Conservation (phyloP, 1,140 invertebrate species). For the Diorhabda elongata region DNA sequence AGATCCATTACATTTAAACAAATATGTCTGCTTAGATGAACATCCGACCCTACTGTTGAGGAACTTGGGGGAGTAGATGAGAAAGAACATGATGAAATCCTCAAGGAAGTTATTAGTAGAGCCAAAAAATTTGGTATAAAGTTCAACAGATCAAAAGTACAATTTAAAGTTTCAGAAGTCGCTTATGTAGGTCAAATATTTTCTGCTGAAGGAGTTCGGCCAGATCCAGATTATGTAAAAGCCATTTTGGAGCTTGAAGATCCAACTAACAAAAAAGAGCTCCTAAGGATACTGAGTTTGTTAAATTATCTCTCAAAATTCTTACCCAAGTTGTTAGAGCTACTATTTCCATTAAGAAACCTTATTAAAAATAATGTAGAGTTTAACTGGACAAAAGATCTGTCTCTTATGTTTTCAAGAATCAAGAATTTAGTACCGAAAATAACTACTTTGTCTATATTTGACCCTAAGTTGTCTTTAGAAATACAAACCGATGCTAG, state of each 20-base stretch:
- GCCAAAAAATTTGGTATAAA: conserved; percentile 17
- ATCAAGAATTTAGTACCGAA: conserved; percentile 15
- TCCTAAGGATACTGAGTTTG: conserved; percentile 25
- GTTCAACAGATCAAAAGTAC: conserved; percentile 27
- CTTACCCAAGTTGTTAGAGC: conserved; percentile 20
- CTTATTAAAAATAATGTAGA: conserved; percentile 15
- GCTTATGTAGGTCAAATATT: conserved; percentile 27
- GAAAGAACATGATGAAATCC: conserved; percentile 22
- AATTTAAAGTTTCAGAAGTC: conserved; percentile 24
- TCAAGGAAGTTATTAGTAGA: conserved; percentile 23
- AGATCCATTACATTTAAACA: too few relatives aligned
- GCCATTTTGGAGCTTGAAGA: conserved; percentile 22
- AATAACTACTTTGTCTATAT: conserved; percentile 9
- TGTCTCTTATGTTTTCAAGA: not conserved
- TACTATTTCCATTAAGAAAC: conserved; percentile 18
- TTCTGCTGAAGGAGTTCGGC: conserved; percentile 19
- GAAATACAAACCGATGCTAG: conserved; percentile 24
- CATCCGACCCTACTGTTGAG: too few relatives aligned
- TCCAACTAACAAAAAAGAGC: conserved; percentile 27
- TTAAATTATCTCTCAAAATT: conserved; percentile 28
- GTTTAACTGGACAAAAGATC: conserved; percentile 12
- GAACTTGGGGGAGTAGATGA: conserved; percentile 4
- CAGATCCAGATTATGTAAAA: conserved; percentile 21
- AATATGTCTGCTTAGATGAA: too few relatives aligned
- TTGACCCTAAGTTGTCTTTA: conserved; percentile 14